Conservation (phyloP, 2,113 vertebrate species). For the Actinemys pallida region DNA sequence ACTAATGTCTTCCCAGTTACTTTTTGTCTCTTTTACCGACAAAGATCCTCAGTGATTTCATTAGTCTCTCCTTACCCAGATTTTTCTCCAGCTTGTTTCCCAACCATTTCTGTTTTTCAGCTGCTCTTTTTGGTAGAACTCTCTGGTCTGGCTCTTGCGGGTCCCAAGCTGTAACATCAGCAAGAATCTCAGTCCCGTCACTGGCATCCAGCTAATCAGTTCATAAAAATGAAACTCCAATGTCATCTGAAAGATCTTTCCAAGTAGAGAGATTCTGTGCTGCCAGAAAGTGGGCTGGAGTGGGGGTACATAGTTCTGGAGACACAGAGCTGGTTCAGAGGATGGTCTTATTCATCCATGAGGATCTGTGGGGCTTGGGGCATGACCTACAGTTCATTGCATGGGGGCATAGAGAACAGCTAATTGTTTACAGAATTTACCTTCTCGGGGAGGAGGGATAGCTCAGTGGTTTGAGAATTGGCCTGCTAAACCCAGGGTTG, state of each 20-base stretch:
- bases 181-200: not conserved
- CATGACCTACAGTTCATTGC: not conserved
- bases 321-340: not conserved
- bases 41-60: not conserved
- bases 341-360: not conserved
- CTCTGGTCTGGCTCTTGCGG: not conserved
- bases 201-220: not conserved
- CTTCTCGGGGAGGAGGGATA: not conserved
- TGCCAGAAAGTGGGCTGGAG: not conserved
- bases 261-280: not conserved
- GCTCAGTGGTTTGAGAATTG: no score
- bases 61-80: no score
- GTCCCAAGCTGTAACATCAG: not conserved
- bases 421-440: not conserved
- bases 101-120: not conserved
- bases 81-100: not conserved
- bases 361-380: not conserved
- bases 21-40: not conserved
- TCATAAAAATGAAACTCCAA: not conserved
- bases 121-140: not conserved
- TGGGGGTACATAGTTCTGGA: not conserved
- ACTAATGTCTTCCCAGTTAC: not conserved
- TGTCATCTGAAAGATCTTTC: not conserved
- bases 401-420: not conserved
- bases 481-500: no score